A percentile compares a stretch with the other conserved stretches of the same genome.
Evolutionary conservation across 1,140 invertebrate species (phyloP).

Genomic region (Bathynomus jamesi): DNA sequence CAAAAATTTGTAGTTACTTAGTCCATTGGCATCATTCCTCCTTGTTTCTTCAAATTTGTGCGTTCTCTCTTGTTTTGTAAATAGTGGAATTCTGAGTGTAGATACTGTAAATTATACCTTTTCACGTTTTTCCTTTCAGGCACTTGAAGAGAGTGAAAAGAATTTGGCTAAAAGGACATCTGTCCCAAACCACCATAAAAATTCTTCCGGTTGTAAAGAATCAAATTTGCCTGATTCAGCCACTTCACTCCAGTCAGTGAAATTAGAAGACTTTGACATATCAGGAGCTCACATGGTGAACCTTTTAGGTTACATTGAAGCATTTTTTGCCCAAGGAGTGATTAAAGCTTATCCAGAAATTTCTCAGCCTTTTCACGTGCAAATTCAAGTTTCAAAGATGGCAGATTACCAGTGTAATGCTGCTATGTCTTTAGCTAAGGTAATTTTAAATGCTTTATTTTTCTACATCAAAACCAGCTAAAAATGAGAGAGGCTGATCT

Average conservation of each 20-base stretch:
- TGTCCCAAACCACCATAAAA: neutral
- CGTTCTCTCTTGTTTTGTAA: neutral
- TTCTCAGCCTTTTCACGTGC: constrained; percentile 53
- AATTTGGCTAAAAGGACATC: neutral
- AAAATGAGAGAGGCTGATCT: too few relatives aligned
- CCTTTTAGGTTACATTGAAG: constrained; percentile 25
- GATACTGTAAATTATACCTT: neutral
- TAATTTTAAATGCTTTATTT: too few relatives aligned
- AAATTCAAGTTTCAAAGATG: constrained; percentile 60
- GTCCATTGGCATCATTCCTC: neutral
- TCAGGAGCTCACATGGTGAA: constrained; percentile 21
- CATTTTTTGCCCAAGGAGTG: constrained; percentile 45
- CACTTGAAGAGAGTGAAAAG: neutral
- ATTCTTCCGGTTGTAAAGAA: constrained; percentile 5
- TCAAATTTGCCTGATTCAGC: neutral
- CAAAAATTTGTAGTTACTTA: neutral
- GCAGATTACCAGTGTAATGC: constrained; percentile 96
- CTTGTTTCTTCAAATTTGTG: neutral
- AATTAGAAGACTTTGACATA: neutral
- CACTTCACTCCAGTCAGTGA: neutral
- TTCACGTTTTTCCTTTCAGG: neutral
- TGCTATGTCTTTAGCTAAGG: constrained; percentile 76
- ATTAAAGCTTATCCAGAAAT: constrained; percentile 64
- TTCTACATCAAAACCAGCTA: too few relatives aligned
- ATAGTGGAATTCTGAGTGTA: neutral